These are phyloP conservation scores for Lepus europaeus DNA, from an alignment of 2,113 vertebrate species.

Conservation along the genomic window DNA sequence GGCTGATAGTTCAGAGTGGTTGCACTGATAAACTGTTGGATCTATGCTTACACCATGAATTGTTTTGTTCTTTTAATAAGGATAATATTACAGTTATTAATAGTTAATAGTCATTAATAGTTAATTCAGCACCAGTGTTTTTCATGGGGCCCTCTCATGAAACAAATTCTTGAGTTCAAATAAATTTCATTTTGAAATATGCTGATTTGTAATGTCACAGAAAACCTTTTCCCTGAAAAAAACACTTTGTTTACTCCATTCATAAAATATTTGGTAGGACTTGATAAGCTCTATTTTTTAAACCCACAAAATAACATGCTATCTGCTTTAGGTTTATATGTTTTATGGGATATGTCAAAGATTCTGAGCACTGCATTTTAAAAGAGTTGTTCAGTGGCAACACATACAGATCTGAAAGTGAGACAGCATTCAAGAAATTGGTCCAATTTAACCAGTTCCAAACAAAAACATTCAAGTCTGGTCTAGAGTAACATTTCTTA, in stretches of 20 bases:
- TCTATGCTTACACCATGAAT: constrained; percentile 2
- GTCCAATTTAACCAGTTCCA: constrained; percentile 46
- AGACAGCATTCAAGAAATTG: constrained; percentile 2
- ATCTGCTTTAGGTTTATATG: constrained; percentile 62
- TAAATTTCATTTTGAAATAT: constrained; percentile 72
- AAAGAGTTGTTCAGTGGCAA: not conserved
- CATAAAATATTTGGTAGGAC: constrained; percentile 63
- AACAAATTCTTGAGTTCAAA: constrained; percentile 57
- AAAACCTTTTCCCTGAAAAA: constrained; percentile 65
- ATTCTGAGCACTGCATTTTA: constrained; percentile 61
- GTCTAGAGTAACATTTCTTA: constrained; percentile 18
- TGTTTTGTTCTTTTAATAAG: constrained; percentile 38
- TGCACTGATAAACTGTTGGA: no score
- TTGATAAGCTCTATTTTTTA: constrained; percentile 71
- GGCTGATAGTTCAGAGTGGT: not conserved
- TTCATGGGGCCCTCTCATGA: constrained; percentile 24
- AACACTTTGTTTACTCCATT: constrained; percentile 59
- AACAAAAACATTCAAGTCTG: constrained; percentile 40
- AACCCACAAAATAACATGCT: constrained; percentile 51
- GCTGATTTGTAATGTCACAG: constrained; percentile 60
- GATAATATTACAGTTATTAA: not conserved
- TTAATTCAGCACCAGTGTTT: constrained; percentile 46
- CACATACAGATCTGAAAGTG: constrained; percentile 35
- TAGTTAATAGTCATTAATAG: not conserved
- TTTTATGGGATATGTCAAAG: constrained; percentile 54